Evolutionary conservation across 92 coral and sea anemone genomes (phyloP).

Genomic region (Zoanthus sociatus): DNA sequence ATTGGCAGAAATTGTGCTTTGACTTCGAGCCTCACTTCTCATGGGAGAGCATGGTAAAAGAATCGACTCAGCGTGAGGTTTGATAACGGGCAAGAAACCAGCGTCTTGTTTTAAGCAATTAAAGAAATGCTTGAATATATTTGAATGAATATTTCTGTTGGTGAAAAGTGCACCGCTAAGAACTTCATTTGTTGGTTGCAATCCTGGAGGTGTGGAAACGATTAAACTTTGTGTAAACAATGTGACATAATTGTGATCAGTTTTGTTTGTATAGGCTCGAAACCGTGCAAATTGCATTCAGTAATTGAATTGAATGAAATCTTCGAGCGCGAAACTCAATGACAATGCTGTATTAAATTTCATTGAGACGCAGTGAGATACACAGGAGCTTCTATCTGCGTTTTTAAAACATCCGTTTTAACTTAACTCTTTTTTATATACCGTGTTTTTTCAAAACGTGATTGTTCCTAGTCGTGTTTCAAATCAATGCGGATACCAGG

Average conservation of each 20-base stretch:
- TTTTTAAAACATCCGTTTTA: not conserved
- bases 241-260: constrained; percentile 37
- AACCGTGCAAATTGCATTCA: constrained; percentile 44
- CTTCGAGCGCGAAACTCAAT: constrained; percentile 16
- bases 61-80: constrained; percentile 33
- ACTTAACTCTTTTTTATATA: not conserved
- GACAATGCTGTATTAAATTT: constrained; percentile 2
- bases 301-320: constrained; percentile 12
- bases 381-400: not conserved
- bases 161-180: constrained; percentile 6
- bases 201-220: constrained; percentile 51
- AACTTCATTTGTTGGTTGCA: constrained; percentile 8
- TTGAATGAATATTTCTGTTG: constrained; percentile 24
- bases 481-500: constrained; percentile 5
- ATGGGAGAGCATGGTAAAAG: constrained; percentile 30
- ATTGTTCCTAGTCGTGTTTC: not conserved
- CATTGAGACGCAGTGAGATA: not conserved
- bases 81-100: not conserved
- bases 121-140: constrained; percentile 7
- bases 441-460: not conserved
- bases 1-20: constrained; percentile 30
- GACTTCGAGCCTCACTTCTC: constrained; percentile 21
- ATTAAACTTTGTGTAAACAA: constrained; percentile 50
- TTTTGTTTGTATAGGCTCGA: constrained; percentile 29
- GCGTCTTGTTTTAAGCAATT: constrained; percentile 6